Base-by-base conservation (phyloP, 2,797 vertebrate genomes). In the Delichon dasypus region DNA sequence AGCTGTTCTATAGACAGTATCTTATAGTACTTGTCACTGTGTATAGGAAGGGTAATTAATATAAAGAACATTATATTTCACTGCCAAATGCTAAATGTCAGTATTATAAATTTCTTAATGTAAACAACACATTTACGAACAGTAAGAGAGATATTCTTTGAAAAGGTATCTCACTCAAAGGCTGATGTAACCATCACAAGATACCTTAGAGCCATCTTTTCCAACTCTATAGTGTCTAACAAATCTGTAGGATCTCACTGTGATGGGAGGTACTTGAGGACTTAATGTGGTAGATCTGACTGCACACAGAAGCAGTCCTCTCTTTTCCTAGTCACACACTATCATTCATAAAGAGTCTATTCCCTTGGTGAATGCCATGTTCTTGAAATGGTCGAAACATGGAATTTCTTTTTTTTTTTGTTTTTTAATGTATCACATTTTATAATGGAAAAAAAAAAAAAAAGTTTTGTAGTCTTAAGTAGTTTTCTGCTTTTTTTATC, bases 31-130 rank as follows among this genome's bases (percentile, higher is more conserved):
- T 94, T 97, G 70, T 80, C 74, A 88, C 34, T 75, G 42, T 82
- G 73, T 67, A 50, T 94, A 85, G 92, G 90, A 95, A 94, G 47
- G 50, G 48, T 86, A 94, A 96, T 95, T 97, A 97, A 96, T 84
- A 34, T 66, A 87, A 91, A 85, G 78, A 91, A 94, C 51, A 79
- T 80, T 92, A n/a, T 83, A 95, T 94, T 96, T 94, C 94, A 91
- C 85, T 94, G 79, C 47, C 88, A 96, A 96, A 96, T 90, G 50
- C 14, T 91, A 95, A 95, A 96, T 93, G 85, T 93, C 90, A 95
- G 67, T 21, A 80, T 94, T 95, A 94, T 54, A 92, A 83, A 91
- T 92, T 88, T 94, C 84, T 89, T 94, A 94, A 93, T 91, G 74
- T 73, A 95, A 96, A 87, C 71, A 95, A 72, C 55, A 76, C 14